Conservation (phyloP, 2,113 vertebrate genomes). For the Eulemur rufifrons region DNA sequence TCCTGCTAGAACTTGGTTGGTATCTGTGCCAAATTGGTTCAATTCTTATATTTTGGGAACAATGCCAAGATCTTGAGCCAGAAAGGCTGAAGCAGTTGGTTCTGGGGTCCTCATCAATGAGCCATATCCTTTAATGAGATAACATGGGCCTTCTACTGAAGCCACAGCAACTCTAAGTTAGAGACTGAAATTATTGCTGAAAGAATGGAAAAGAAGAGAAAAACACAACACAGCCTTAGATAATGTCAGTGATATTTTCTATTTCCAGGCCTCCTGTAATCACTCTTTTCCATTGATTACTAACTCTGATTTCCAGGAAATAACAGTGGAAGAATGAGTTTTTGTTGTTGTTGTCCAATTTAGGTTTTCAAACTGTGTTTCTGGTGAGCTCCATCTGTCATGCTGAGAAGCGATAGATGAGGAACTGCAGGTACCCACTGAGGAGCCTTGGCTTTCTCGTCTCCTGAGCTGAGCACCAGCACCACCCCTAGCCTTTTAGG, state of each 20-base stretch:
- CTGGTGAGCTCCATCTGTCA: background rate
- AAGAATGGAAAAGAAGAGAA: background rate
- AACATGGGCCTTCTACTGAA: background rate
- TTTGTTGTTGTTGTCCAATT: background rate
- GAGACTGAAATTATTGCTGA: background rate
- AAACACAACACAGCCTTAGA: background rate
- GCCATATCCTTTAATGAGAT: background rate
- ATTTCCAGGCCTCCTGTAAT: background rate
- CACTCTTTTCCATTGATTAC: background rate
- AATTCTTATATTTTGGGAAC: background rate
- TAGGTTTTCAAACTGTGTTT: background rate
- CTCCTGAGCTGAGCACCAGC: background rate
- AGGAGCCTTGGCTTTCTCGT: background rate
- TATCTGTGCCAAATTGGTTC: background rate
- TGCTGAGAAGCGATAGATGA: background rate
- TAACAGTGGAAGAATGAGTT: background rate
- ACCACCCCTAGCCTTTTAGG: background rate
- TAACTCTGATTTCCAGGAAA: background rate
- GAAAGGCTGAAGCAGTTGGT: background rate
- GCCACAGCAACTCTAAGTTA: background rate
- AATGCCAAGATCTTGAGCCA: background rate
- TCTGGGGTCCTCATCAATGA: background rate
- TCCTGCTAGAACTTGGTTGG: background rate
- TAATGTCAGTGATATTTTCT: background rate
- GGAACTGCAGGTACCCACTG: background rate